These are phyloP conservation scores for Corydoras sp. DNA, from an alignment of 2,113 vertebrate genomes.

Conservation along the genomic window DNA sequence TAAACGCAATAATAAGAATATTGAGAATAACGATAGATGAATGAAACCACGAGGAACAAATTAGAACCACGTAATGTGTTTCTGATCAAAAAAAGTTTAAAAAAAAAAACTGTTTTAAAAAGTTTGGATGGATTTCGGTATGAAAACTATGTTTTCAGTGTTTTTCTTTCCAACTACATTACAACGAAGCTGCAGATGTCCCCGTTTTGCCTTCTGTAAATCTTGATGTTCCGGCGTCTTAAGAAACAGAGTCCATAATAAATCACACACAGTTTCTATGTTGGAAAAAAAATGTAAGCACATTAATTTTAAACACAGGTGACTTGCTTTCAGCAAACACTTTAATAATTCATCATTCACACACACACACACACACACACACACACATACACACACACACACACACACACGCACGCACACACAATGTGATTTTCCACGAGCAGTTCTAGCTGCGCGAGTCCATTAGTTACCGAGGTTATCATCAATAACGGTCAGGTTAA, in stretches of 20 bases:
- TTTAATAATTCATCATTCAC: background rate
- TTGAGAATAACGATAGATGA: too few relatives aligned
- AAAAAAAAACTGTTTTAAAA: too few relatives aligned
- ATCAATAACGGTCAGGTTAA: slow-evolving; percentile 55
- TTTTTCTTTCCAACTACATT: too few relatives aligned
- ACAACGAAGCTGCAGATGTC: too few relatives aligned
- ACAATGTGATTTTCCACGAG: slow-evolving; percentile 4
- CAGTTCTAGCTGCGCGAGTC: slow-evolving; percentile 38
- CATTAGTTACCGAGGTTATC: slow-evolving; percentile 56
- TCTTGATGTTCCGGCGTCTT: slow-evolving; percentile 33
- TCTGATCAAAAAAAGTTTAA: too few relatives aligned
- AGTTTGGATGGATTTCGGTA: too few relatives aligned
- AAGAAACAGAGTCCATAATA: slow-evolving; percentile 29
- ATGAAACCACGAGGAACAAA: too few relatives aligned
- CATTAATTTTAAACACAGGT: slow-evolving; percentile 46
- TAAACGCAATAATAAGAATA: too few relatives aligned
- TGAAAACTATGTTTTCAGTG: too few relatives aligned
- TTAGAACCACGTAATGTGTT: too few relatives aligned
- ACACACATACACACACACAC: slow-evolving; percentile 7
- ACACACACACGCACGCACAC: slow-evolving; percentile 8
- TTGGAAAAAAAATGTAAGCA: slow-evolving; percentile 50
- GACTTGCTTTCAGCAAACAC: background rate
- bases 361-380: slow-evolving; percentile 5
- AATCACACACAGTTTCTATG: slow-evolving; percentile 44
- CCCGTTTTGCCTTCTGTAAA: slow-evolving; percentile 21